Conservation (phyloP, 2,888 invertebrate species). For the Xestoiulus laeticollis region DNA sequence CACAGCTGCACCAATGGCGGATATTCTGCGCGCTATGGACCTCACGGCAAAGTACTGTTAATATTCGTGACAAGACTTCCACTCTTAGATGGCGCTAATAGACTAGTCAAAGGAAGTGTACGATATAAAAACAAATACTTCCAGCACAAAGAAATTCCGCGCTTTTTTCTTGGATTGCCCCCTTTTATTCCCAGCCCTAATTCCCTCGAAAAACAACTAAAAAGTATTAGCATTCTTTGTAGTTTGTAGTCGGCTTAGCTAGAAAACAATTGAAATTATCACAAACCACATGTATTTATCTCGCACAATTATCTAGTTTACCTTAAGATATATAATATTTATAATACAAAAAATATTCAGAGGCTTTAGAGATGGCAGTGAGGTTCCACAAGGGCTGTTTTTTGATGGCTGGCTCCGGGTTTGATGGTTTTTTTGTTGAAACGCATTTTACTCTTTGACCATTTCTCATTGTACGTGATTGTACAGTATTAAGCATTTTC, state of each 20-base stretch:
- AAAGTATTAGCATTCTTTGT: constrained; percentile 51
- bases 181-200: constrained; percentile 45
- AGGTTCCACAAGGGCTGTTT: constrained; percentile 44
- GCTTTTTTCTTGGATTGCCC: constrained; percentile 39
- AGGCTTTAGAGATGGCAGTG: constrained; percentile 48
- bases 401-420: constrained; percentile 52
- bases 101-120: constrained; percentile 50
- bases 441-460: constrained; percentile 42
- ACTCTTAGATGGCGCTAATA: constrained; percentile 49
- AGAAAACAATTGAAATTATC: constrained; percentile 48
- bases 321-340: constrained; percentile 49
- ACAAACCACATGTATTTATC: constrained; percentile 54
- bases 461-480: constrained; percentile 49
- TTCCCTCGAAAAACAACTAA: constrained; percentile 44
- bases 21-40: constrained; percentile 24
- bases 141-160: constrained; percentile 47
- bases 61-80: constrained; percentile 49
- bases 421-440: constrained; percentile 50
- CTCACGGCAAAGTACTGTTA: constrained; percentile 24
- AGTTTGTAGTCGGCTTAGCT: constrained; percentile 50
- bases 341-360: constrained; percentile 49
- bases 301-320: constrained; percentile 54
- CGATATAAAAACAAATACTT: constrained; percentile 49
- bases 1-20: constrained; percentile 21
- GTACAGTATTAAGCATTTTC: constrained; percentile 40